phyloP scores from a whole-genome alignment of 2,888 invertebrate species.

The Syrphus vitripennis region DNA sequence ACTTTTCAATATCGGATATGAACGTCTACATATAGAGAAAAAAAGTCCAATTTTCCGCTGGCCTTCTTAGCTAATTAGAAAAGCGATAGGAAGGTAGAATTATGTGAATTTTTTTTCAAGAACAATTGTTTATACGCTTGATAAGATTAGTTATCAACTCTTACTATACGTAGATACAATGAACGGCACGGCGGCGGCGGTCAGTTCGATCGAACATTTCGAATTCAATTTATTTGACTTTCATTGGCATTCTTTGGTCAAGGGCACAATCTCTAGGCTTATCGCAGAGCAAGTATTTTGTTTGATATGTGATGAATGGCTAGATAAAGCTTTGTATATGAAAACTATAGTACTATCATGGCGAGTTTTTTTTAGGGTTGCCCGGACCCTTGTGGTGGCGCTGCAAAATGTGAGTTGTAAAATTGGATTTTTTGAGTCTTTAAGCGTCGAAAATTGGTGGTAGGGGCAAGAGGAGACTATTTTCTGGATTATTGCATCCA shows the following conservation, averaged over 20 bases:
- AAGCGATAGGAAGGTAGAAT: background rate
- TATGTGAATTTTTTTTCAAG: background rate
- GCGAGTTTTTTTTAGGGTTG: too few relatives aligned
- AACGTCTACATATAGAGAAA: background rate
- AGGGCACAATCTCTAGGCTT: background rate
- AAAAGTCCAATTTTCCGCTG: background rate
- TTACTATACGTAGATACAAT: background rate
- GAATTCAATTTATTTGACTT: background rate
- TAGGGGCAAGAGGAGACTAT: too few relatives aligned
- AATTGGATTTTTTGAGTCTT: too few relatives aligned
- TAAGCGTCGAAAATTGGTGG: too few relatives aligned
- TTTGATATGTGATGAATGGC: background rate
- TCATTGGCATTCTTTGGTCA: slow-evolving; percentile 9
- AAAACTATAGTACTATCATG: too few relatives aligned
- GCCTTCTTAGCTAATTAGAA: slow-evolving; percentile 4
- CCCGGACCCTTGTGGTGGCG: too few relatives aligned
- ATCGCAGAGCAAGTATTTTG: background rate
- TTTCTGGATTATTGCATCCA: too few relatives aligned
- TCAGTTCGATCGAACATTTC: background rate
- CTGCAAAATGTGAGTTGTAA: too few relatives aligned
- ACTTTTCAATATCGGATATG: background rate
- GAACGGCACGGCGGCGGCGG: too few relatives aligned
- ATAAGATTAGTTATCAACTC: background rate
- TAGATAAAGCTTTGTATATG: background rate
- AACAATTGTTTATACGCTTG: background rate